Conservation (phyloP, 2,888 invertebrate genomes). For the Eristalis pertinax region DNA sequence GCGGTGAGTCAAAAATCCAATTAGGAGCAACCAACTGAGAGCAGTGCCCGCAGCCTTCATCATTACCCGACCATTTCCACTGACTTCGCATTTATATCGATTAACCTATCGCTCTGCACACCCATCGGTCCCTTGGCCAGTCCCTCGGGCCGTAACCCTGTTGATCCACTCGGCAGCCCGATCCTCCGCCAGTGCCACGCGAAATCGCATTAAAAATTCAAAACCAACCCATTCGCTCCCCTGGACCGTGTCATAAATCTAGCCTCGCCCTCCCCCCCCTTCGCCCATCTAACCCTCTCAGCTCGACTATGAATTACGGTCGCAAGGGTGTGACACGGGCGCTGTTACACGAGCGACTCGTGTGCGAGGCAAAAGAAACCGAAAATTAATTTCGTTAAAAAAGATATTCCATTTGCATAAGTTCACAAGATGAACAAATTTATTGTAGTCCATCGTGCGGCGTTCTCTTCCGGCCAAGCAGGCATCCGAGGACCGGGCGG, state of each 20-base stretch:
- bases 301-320: slow-evolving; percentile 2
- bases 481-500: slow-evolving; percentile 1
- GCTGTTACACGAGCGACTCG: background rate
- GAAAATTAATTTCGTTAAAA: slow-evolving; percentile 27
- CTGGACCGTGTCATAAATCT: slow-evolving; percentile 31
- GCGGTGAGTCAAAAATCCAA: background rate
- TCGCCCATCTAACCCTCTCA: background rate
- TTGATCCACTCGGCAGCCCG: background rate
- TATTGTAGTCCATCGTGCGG: slow-evolving; percentile 26
- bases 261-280: background rate
- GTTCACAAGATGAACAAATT: slow-evolving; percentile 53
- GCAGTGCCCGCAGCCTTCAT: background rate
- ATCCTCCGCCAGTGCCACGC: background rate
- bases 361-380: background rate
- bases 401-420: slow-evolving; percentile 49
- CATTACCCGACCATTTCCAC: background rate
- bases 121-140: background rate
- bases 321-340: background rate
- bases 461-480: slow-evolving; percentile 39
- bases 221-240: slow-evolving; percentile 14
- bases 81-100: background rate
- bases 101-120: background rate
- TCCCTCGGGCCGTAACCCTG: background rate
- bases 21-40: background rate
- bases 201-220: slow-evolving; percentile 43